Evolutionary conservation across 2,888 invertebrate species (phyloP), one percentile per base, ranked within the genome.

Genomic region (Tanypteryx hageni): DNA sequence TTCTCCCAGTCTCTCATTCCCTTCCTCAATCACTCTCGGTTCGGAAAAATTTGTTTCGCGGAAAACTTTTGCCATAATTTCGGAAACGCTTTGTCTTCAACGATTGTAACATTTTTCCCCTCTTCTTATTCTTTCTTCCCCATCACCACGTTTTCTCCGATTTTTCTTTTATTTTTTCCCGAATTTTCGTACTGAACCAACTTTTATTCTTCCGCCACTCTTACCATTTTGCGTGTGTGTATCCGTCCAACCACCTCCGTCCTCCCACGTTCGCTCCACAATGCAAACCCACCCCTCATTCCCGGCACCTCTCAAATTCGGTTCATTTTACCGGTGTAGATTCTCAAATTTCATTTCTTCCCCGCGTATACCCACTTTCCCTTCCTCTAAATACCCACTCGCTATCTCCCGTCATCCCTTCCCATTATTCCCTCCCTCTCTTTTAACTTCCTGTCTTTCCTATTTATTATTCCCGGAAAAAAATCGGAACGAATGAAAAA

Each of bases 21-120:
- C 44, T 44, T 44, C 44, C 44, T 44, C 44, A 44, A 44, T 44
- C 44, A 1, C 44, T 44, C 44, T 3, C 44, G 44, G 44, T 83
- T 44, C 56, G 83, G 83, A 18, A 18, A 83, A 83, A 83, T 83
- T 83, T 83, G 83, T 83, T 83, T 83, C 57, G 83, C 83, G 56
- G 83, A 56, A 83, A 83, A 83, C 83, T 83, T 83, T 83, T 57
- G n/a, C 83, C 83, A 83, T 83, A 56, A 83, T 83, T 83, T 83
- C 56, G 83, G 83, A 83, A 83, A 83, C 83, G 57, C 83, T 83
- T 56, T 83, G 83, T 83, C 83, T 57, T 83, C 57, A n/a, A 83
- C 57, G 44, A 83, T 83, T 83, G 56, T 83, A 57, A n/a, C 83
- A 56, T 83, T 57, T n/a, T 56, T 57, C 16, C 44, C 22, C 44